Conservation (phyloP, 1,140 invertebrate genomes). For the Bombus ignitus region DNA sequence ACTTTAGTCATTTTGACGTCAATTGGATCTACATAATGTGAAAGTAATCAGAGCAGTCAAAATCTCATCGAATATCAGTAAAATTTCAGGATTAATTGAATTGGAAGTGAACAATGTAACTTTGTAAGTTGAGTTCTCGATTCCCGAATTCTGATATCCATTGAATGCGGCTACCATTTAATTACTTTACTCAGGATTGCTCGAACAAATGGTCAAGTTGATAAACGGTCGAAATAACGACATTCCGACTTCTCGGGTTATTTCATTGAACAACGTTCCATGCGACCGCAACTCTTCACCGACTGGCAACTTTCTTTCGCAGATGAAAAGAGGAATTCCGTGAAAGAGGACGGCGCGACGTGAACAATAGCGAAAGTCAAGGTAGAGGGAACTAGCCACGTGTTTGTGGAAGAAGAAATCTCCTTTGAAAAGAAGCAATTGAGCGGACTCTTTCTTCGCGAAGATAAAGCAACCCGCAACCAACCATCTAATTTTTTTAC, state of each 20-base stretch:
- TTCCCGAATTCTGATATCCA: neutral
- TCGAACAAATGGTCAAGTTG: neutral
- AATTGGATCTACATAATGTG: too few species aligned
- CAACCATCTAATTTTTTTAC: neutral
- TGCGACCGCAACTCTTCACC: neutral
- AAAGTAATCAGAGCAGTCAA: too few species aligned
- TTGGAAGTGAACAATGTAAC: too few species aligned
- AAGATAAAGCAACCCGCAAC: neutral
- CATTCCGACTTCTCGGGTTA: neutral
- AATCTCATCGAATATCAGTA: too few species aligned
- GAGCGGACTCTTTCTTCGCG: neutral
- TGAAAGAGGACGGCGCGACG: constrained; percentile 9
- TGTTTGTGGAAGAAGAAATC: constrained; percentile 18
- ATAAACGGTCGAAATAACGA: constrained; percentile 7
- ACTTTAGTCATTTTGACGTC: too few species aligned
- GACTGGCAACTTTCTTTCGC: constrained; percentile 15
- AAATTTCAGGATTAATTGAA: too few species aligned
- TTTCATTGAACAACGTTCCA: neutral
- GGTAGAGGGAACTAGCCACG: constrained; percentile 23
- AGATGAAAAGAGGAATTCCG: constrained; percentile 4
- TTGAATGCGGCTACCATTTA: neutral
- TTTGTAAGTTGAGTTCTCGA: too few species aligned
- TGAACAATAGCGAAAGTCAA: constrained; percentile 29
- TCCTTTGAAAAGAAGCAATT: constrained; percentile 36
- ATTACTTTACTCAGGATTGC: neutral